Conservation (phyloP, 1,140 invertebrate species). For the Drosophila ogumai region DNA sequence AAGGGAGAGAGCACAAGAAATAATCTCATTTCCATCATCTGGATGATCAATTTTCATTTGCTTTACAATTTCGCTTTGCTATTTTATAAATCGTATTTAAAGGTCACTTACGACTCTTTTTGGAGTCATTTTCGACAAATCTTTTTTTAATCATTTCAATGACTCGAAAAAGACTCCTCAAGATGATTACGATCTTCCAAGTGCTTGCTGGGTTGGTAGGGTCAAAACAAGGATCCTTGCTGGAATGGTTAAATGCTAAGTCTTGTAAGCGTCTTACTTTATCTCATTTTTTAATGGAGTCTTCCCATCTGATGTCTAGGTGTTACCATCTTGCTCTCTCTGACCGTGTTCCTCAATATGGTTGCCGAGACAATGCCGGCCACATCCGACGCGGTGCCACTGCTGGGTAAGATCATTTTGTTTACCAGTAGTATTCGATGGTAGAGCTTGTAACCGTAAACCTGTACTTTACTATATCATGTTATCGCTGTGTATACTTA, state of each 20-base stretch:
- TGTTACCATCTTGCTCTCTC: conserved; percentile 98
- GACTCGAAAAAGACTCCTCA: too few relatives aligned
- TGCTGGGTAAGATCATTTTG: conserved; percentile 86
- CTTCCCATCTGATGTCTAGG: conserved; percentile 87
- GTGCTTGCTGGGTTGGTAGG: too few relatives aligned
- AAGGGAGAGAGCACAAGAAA: too few relatives aligned
- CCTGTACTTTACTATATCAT: conserved; percentile 20
- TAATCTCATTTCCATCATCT: too few relatives aligned
- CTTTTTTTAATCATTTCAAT: too few relatives aligned
- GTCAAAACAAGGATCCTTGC: neutral
- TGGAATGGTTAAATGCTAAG: neutral
- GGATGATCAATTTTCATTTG: too few relatives aligned
- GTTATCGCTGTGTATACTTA: conserved; percentile 51
- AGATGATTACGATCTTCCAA: too few relatives aligned
- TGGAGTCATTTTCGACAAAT: too few relatives aligned
- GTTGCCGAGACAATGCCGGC: conserved; percentile 97
- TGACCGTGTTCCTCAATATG: conserved; percentile 99
- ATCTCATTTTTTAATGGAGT: conserved; percentile 7
- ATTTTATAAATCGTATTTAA: too few relatives aligned
- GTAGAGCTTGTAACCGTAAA: conserved; percentile 52
- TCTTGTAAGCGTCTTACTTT: neutral
- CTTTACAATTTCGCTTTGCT: too few relatives aligned
- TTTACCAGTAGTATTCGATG: conserved; percentile 65
- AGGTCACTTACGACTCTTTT: too few relatives aligned
- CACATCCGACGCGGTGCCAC: conserved; percentile 94